Conservation (phyloP, 2,113 vertebrate genomes). For the Shinisaurus crocodilurus region DNA sequence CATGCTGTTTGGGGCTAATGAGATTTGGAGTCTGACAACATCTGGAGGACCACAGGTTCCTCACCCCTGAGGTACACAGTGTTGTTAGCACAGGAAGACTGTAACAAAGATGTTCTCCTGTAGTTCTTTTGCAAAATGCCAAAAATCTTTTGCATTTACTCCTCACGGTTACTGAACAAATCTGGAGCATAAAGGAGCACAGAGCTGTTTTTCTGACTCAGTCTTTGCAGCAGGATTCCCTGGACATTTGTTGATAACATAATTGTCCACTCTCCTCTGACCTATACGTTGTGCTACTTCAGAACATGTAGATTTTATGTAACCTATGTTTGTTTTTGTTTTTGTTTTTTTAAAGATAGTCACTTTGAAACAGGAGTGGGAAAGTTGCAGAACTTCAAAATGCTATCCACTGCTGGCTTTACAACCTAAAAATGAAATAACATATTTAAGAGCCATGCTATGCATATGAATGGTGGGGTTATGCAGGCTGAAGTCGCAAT, state of each 20-base stretch:
- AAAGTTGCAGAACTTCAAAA: neutral
- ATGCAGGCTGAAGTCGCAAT: neutral
- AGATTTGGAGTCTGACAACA: neutral
- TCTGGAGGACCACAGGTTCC: neutral
- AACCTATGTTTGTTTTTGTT: neutral
- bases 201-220: rapidly evolving
- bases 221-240: neutral
- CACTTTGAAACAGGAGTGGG: rapidly evolving
- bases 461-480: no score
- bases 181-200: neutral
- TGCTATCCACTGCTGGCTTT: constrained; percentile 6
- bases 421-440: constrained; percentile 27
- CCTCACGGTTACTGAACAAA: neutral
- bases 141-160: neutral
- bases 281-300: rapidly evolving
- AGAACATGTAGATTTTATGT: neutral
- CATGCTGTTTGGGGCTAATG: neutral
- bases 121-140: no score
- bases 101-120: neutral
- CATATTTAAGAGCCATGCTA: neutral
- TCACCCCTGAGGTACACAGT: no score
- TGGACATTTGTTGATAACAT: neutral
- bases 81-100: neutral
- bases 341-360: neutral
- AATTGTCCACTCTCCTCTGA: neutral